Evolutionary conservation across 2,113 vertebrate species (phyloP).

Genomic region (Siphamia tubifer): DNA sequence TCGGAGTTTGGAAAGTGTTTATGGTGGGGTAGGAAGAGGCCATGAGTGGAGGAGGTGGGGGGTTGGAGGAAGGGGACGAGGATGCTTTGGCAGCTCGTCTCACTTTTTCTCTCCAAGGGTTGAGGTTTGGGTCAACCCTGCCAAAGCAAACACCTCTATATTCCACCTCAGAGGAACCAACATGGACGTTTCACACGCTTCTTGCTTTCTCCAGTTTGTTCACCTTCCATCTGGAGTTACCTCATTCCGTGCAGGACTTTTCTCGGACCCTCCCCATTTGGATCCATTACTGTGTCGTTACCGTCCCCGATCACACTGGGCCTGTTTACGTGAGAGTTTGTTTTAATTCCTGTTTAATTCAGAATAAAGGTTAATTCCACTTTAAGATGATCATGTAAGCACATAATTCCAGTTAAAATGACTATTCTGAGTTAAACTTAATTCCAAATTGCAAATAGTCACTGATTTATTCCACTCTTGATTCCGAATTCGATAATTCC

Average conservation of each 20-base stretch:
- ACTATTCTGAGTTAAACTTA: too few species aligned
- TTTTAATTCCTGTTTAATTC: too few species aligned
- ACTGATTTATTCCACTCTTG: too few species aligned
- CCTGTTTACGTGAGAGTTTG: too few species aligned
- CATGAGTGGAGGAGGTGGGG: neutral
- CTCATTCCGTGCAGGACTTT: slow-evolving; percentile 8
- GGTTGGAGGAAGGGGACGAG: neutral
- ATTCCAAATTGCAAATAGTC: too few species aligned
- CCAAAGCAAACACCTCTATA: slow-evolving; percentile 64
- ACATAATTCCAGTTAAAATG: too few species aligned
- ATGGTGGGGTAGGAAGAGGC: slow-evolving; percentile 27
- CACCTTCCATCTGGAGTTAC: slow-evolving; percentile 23
- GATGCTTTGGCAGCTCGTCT: slow-evolving; percentile 42
- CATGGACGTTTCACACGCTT: slow-evolving; percentile 55
- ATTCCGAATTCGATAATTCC: too few species aligned
- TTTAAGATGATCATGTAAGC: too few species aligned
- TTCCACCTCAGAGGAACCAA: slow-evolving; percentile 47
- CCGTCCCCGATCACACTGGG: neutral
- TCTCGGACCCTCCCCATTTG: neutral
- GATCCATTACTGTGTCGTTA: neutral
- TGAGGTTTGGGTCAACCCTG: slow-evolving; percentile 26
- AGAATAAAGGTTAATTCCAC: too few species aligned
- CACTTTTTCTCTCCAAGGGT: slow-evolving; percentile 12
- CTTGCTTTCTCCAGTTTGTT: slow-evolving; percentile 17
- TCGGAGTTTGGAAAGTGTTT: slow-evolving; percentile 32